These are phyloP conservation scores for Diarsia brunnea DNA, from an alignment of 2,888 invertebrate species.

Conservation along the genomic window DNA sequence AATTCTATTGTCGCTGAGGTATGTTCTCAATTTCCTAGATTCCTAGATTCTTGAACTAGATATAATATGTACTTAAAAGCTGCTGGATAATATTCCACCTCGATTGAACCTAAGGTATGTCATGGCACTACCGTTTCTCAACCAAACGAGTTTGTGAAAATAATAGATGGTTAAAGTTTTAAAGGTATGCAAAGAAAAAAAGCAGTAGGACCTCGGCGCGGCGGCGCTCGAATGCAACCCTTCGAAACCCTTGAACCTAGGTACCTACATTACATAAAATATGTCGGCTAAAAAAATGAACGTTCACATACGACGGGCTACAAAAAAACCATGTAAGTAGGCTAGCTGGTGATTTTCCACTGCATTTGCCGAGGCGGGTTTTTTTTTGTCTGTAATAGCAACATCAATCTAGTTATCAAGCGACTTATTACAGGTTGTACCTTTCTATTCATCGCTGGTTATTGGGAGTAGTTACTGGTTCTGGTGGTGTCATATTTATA, in stretches of 20 bases:
- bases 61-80: background rate
- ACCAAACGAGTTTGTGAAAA: background rate
- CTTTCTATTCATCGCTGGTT: background rate
- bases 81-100: background rate
- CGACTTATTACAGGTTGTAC: background rate
- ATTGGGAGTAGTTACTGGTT: background rate
- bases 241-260: background rate
- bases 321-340: background rate
- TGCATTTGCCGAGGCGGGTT: background rate
- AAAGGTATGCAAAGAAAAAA: background rate
- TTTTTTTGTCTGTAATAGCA: background rate
- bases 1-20: slow-evolving; percentile 83
- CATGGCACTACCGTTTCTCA: background rate
- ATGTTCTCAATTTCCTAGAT: slow-evolving; percentile 15
- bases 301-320: background rate
- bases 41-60: background rate
- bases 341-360: background rate
- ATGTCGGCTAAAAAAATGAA: background rate
- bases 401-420: background rate
- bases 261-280: too few relatives aligned
- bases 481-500: too few relatives aligned
- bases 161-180: background rate
- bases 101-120: background rate
- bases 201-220: background rate
- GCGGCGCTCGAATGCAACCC: background rate